Conservation (phyloP, 2,797 vertebrate species). For the Gymnothorax reevesii region DNA sequence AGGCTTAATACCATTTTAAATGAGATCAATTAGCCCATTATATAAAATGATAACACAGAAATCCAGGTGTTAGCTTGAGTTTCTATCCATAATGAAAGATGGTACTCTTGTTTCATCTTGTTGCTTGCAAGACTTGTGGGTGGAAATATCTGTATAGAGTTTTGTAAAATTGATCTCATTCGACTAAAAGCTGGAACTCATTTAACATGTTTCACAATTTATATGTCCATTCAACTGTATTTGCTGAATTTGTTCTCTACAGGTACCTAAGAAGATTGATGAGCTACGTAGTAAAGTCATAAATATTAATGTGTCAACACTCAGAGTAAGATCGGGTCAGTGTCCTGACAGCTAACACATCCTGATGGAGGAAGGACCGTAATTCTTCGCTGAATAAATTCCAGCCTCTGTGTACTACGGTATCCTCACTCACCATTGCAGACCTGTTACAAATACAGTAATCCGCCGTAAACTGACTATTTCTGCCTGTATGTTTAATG, state of each 20-base stretch:
- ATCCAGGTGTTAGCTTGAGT: not conserved
- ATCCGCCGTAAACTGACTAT: not conserved
- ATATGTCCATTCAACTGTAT: not conserved
- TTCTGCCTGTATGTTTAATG: not conserved
- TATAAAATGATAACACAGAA: not conserved
- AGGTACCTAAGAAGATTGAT: not conserved
- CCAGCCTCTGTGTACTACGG: not conserved
- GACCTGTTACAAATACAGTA: not conserved
- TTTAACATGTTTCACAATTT: not conserved
- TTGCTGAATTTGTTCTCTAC: not conserved
- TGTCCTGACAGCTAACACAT: conserved; percentile 5
- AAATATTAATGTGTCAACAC: not conserved
- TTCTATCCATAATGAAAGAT: not conserved
- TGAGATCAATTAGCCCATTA: not conserved
- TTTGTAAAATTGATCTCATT: not conserved
- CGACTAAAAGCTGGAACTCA: not conserved
- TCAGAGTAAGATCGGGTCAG: not conserved
- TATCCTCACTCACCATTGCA: not conserved
- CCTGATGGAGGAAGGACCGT: not conserved
- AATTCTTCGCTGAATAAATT: conserved; percentile 9
- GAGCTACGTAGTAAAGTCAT: not conserved
- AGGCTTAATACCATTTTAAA: not conserved
- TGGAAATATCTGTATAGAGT: not conserved
- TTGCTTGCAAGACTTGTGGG: not conserved
- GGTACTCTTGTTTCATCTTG: no score